These are phyloP conservation scores for Mesorhabditis spiculigera DNA, from an alignment of 2,888 invertebrate genomes.

Conservation along the genomic window DNA sequence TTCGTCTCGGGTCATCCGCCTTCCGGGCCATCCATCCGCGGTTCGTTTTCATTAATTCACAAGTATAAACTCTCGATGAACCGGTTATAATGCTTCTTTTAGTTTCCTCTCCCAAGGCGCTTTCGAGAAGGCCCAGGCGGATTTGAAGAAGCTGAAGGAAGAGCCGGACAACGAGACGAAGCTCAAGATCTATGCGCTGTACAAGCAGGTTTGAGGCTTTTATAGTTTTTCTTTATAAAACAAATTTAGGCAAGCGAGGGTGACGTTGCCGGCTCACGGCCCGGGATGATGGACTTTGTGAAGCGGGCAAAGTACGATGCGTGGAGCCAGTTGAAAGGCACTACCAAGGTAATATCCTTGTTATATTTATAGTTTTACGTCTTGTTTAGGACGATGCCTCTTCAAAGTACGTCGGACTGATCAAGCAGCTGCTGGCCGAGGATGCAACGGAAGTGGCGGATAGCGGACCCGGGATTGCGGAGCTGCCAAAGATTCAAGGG, in stretches of 20 bases:
- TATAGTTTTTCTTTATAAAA: too few relatives aligned
- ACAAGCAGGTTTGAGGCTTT: conserved; percentile 63
- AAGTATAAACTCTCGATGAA: too few relatives aligned
- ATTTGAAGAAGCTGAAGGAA: conserved; percentile 45
- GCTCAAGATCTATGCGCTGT: conserved; percentile 65
- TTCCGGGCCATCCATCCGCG: too few relatives aligned
- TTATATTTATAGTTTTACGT: too few relatives aligned
- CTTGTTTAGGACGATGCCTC: neutral
- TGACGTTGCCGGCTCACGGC: conserved; percentile 62
- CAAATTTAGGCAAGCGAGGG: conserved; percentile 56
- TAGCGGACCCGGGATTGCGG: conserved; percentile 56
- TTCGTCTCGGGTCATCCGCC: too few relatives aligned
- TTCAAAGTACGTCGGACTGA: conserved; percentile 8
- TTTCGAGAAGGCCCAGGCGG: conserved; percentile 47
- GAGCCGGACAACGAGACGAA: conserved; percentile 64
- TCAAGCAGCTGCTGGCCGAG: conserved; percentile 28
- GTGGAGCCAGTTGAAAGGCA: conserved; percentile 63
- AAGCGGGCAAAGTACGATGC: conserved; percentile 67
- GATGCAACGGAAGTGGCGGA: conserved; percentile 62
- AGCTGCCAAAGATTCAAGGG: conserved; percentile 27
- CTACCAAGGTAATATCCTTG: conserved; percentile 60
- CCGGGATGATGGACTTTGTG: conserved; percentile 66
- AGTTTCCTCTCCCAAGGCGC: conserved; percentile 2
- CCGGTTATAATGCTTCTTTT: too few relatives aligned
- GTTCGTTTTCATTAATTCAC: too few relatives aligned